Evolutionary conservation across 1,140 invertebrate species (phyloP).

Genomic region (Mycetomoellerius zeteki): DNA sequence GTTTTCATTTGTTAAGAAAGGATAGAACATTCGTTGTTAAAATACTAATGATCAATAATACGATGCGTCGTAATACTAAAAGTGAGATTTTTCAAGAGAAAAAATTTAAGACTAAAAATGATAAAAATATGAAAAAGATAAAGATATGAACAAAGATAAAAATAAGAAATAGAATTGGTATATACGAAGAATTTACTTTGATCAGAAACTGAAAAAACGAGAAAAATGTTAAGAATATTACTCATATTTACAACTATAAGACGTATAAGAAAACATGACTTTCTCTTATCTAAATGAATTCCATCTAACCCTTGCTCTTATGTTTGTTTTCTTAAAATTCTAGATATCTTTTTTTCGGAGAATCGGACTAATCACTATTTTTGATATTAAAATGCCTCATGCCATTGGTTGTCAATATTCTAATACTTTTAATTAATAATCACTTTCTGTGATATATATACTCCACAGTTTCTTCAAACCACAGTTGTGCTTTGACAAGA

Average conservation of each 20-base stretch:
- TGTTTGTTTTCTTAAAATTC: neutral
- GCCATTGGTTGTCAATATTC: neutral
- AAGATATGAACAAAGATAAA: no score
- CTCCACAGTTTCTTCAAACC: neutral
- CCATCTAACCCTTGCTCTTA: neutral
- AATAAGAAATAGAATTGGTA: neutral
- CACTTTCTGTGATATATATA: neutral
- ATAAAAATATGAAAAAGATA: neutral
- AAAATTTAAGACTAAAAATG: no score
- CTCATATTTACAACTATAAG: neutral
- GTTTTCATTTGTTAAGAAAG: no score
- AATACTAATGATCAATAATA: no score
- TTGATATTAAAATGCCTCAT: neutral
- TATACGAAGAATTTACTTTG: neutral
- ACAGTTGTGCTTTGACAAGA: neutral
- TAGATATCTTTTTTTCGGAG: neutral
- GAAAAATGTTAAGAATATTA: neutral
- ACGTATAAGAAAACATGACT: neutral
- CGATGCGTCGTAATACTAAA: no score
- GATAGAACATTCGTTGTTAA: no score
- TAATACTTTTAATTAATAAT: neutral
- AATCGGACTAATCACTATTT: neutral
- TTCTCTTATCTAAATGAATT: neutral
- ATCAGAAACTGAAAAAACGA: neutral
- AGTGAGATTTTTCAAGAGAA: no score